Evolutionary conservation across 2,888 invertebrate species (phyloP).

Genomic region (Leptopilina drosophilae): DNA sequence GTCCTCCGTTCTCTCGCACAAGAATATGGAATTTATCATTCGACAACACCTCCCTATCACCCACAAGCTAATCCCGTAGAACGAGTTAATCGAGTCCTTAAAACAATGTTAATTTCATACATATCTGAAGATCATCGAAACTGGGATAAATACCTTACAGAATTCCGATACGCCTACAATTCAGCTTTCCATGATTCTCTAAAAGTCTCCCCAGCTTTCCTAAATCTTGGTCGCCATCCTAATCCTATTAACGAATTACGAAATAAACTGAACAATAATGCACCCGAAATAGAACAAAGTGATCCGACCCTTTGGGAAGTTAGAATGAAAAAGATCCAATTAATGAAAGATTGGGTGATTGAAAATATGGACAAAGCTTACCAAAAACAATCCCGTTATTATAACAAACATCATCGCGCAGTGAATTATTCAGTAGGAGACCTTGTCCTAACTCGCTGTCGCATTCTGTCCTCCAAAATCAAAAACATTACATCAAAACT

Average conservation of each 20-base stretch:
- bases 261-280: not conserved
- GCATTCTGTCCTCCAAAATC: slow-evolving; percentile 19
- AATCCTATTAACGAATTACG: not conserved
- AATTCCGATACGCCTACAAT: slow-evolving; percentile 32
- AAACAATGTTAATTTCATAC: slow-evolving; percentile 9
- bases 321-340: not conserved
- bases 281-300: not conserved
- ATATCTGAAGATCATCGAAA: not conserved
- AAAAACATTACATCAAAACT: slow-evolving; percentile 32
- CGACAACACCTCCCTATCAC: slow-evolving; percentile 26
- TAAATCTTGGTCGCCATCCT: slow-evolving; percentile 28
- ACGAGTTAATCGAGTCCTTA: slow-evolving; percentile 37
- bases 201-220: not conserved
- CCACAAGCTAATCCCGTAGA: slow-evolving; percentile 36
- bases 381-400: not conserved
- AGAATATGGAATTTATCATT: not conserved
- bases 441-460: not conserved
- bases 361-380: not conserved
- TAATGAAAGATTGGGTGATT: not conserved
- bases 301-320: not conserved
- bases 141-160: not conserved
- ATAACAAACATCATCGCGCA: slow-evolving; percentile 5
- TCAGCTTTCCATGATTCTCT: not conserved
- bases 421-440: not conserved
- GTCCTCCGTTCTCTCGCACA: not conserved